Evolutionary conservation across 2,113 vertebrate genomes (phyloP).

Genomic region (Cryptomyrus ogoouensis): DNA sequence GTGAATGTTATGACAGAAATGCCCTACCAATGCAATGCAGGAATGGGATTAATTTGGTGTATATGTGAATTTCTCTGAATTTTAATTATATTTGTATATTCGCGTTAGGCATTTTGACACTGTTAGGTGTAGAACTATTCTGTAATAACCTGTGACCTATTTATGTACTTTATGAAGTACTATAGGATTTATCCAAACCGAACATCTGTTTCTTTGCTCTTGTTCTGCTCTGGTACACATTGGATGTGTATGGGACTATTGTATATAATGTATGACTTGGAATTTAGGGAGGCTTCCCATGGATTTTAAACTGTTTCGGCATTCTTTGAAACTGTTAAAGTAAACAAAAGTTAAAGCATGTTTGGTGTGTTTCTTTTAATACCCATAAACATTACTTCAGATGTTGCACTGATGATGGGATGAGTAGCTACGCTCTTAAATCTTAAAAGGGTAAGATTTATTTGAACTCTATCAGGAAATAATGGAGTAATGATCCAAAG

Average conservation of each 20-base stretch:
- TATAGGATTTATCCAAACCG: not conserved
- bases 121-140: not conserved
- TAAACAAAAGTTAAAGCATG: conserved; percentile 23
- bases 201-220: not conserved
- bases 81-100: conserved; percentile 2
- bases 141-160: conserved; percentile 29
- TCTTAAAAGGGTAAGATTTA: not conserved
- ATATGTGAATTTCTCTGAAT: not conserved
- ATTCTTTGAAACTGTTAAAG: not conserved
- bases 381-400: not conserved
- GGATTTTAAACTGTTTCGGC: conserved; percentile 21
- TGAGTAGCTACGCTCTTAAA: not conserved
- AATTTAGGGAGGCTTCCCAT: not conserved
- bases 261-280: conserved; percentile 29
- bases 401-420: not conserved
- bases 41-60: not conserved
- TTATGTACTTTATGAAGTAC: conserved; percentile 27
- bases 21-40: not conserved
- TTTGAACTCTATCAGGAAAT: not conserved
- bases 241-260: conserved; percentile 13
- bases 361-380: not conserved
- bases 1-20: not conserved
- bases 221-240: not conserved
- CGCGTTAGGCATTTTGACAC: not conserved
- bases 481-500: not conserved